Base-by-base conservation (phyloP, 92 coral and sea anemone species). In the Micromussa lordhowensis region DNA sequence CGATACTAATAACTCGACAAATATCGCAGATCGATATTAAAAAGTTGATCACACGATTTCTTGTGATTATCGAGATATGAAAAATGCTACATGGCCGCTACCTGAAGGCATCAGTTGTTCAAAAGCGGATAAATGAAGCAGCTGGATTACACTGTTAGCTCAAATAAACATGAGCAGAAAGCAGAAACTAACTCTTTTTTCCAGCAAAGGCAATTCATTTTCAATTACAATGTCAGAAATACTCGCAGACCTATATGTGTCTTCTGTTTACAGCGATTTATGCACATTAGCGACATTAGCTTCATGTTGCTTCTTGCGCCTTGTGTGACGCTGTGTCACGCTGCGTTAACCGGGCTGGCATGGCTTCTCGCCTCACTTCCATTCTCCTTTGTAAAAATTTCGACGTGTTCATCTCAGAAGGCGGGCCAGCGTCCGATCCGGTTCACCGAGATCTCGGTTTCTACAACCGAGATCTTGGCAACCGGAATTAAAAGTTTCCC, bases 1-100 rank as follows among this genome's bases (percentile, higher is more conserved):
- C 76, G 40, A 71, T 71, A 71, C 76, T 71, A 71, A 71, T 71
- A 71, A 71, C 4, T 71, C 18, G 76, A 29, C 0, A 24, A 71
- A 2, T 71, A 29, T 71, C 76, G 76, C 3, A 71, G 76, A 28
- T 71, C 40, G 76, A 31, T 71, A n/a, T n/a, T n/a, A n/a, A 71
- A 71, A 71, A 36, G 38, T 36, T 5, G 38, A 71, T 71, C 76
- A 71, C 76, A 71, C 76, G 76, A 71, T 71, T 71, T 71, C 76
- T 71, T 71, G 76, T 7, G 76, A 71, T 71, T 71, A 71, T 71
- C 76, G 76, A 14, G 76, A 71, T 71, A 71, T 71, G 9, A 71
- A 71, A 71, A 32, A 71, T 32, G 76, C 76, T 71, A 29, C 29
- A 29, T 71, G 76, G 76, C 76, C 76, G 44, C 36, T 30, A 44